Percentiles rank a stretch among this genome's conserved stretches.
Evolutionary conservation across 2,113 vertebrate species (phyloP).

Genomic region (Theristicus caerulescens): DNA sequence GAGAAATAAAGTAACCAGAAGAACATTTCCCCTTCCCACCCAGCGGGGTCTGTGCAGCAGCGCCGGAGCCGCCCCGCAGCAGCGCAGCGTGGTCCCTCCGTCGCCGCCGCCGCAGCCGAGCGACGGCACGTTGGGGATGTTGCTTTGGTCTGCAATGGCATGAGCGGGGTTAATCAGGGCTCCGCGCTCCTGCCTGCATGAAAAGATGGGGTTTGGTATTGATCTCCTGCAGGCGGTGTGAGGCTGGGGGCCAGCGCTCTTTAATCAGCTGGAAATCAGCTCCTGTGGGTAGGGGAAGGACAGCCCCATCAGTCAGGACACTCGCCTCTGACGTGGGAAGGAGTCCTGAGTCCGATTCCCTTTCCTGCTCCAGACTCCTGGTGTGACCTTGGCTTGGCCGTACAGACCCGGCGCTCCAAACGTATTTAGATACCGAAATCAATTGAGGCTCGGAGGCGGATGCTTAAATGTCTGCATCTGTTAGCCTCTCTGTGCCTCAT

Average conservation of each 20-base stretch:
- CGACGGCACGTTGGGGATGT: rapidly evolving
- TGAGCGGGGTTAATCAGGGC: background rate
- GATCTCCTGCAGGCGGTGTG: rapidly evolving
- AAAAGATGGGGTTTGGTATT: background rate
- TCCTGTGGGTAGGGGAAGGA: background rate
- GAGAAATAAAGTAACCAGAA: constrained; percentile 28
- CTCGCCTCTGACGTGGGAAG: background rate
- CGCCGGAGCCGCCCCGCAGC: background rate
- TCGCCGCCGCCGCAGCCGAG: background rate
- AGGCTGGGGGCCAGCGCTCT: rapidly evolving
- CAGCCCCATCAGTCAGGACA: background rate
- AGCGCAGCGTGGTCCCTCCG: background rate
- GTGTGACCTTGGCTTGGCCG: background rate
- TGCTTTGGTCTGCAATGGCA: rapidly evolving
- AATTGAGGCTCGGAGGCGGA: background rate
- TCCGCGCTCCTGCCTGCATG: rapidly evolving
- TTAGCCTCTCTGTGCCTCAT: background rate
- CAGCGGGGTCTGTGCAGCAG: background rate
- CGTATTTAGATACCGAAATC: background rate
- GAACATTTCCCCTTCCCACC: background rate
- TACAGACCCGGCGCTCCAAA: background rate
- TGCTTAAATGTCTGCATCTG: background rate
- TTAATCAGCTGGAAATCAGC: background rate
- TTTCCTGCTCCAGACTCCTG: background rate
- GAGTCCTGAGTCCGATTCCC: background rate